Evolutionary conservation across 2,797 vertebrate species (phyloP).

Genomic region (Spatula versicolor): DNA sequence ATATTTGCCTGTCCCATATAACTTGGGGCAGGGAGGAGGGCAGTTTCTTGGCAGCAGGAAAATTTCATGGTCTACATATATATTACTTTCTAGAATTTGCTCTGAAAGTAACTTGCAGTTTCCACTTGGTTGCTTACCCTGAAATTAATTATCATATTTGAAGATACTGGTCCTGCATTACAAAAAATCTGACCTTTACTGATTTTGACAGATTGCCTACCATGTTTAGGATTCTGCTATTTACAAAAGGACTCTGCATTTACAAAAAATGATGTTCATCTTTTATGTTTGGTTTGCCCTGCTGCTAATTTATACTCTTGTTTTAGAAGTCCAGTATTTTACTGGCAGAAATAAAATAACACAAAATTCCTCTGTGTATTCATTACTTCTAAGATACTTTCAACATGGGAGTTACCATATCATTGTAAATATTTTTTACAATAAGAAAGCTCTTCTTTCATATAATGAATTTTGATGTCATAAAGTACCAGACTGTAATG

Average conservation of each 20-base stretch:
- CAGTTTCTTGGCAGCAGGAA: background rate
- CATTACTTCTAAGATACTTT: background rate
- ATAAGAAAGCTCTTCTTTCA: background rate
- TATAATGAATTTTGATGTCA: background rate
- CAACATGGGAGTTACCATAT: background rate
- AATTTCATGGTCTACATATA: background rate
- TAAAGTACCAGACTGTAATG: background rate
- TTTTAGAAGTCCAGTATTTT: background rate
- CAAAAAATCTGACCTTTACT: background rate
- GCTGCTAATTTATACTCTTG: background rate
- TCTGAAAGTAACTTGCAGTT: background rate
- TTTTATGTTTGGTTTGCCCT: background rate
- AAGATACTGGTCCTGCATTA: background rate
- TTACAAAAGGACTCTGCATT: background rate
- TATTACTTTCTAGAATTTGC: background rate
- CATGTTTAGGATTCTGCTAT: background rate
- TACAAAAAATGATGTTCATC: background rate
- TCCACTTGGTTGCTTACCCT: background rate
- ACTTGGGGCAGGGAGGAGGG: rapidly evolving
- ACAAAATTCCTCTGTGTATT: background rate
- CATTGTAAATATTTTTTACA: background rate
- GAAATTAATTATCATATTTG: background rate
- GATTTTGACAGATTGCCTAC: background rate
- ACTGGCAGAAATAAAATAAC: background rate
- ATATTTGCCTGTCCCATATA: background rate